Conservation (phyloP, 2,888 invertebrate species). For the Acanthoscelides obtectus region DNA sequence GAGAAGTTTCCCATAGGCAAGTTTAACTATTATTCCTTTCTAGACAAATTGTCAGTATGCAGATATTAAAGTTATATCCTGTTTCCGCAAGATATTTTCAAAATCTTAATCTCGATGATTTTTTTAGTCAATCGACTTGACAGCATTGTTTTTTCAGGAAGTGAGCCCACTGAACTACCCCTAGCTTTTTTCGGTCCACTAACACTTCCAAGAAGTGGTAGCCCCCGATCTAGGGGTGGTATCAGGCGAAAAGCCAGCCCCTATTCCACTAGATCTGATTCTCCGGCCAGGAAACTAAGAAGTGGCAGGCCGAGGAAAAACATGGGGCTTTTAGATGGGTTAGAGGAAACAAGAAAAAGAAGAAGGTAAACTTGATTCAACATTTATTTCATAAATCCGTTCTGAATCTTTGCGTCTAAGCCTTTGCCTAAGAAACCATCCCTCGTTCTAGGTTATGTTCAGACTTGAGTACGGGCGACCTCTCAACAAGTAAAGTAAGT, state of each 20-base stretch:
- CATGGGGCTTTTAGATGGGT: slow-evolving; percentile 54
- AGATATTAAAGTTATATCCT: no score
- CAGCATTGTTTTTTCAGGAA: neutral
- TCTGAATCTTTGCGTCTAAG: no score
- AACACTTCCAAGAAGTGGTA: slow-evolving; percentile 33
- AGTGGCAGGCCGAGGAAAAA: slow-evolving; percentile 63
- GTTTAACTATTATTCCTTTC: no score
- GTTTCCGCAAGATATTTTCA: no score
- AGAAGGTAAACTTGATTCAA: slow-evolving; percentile 43
- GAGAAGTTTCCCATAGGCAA: slow-evolving; percentile 41
- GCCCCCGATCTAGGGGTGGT: slow-evolving; percentile 37
- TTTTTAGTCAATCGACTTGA: no score
- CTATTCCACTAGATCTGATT: slow-evolving; percentile 59
- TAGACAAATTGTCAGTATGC: no score
- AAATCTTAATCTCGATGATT: no score
- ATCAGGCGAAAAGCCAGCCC: slow-evolving; percentile 45
- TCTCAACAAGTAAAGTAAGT: slow-evolving; percentile 58
- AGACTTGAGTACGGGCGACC: slow-evolving; percentile 56
- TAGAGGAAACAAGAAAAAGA: slow-evolving; percentile 51
- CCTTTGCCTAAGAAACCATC: no score
- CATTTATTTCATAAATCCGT: no score
- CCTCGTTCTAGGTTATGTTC: slow-evolving; percentile 45
- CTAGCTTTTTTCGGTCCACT: neutral
- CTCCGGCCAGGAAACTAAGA: slow-evolving; percentile 56
- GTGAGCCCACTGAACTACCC: neutral